A percentile compares a stretch with the other conserved stretches of the same genome.
Conservation (phyloP, 2,888 invertebrate genomes). For the Leptinotarsa tumamoca region DNA sequence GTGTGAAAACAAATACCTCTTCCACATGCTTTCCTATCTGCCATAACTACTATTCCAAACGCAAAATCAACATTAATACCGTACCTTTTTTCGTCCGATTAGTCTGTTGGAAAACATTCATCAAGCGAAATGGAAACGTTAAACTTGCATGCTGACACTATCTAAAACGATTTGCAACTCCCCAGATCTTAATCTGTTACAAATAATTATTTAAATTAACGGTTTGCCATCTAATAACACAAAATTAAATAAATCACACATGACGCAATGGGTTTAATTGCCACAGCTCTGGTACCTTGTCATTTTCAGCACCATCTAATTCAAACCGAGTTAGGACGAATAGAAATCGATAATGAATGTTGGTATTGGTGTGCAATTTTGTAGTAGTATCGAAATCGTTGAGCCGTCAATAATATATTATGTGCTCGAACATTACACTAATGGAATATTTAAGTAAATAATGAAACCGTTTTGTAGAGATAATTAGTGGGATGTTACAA, state of each 20-base stretch:
- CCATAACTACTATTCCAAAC: slow-evolving; percentile 12
- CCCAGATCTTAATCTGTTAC: slow-evolving; percentile 31
- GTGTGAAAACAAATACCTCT: slow-evolving; percentile 11
- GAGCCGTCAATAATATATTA: neutral
- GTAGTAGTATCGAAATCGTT: slow-evolving; percentile 3
- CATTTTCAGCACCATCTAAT: slow-evolving; percentile 25
- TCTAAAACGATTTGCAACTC: slow-evolving; percentile 33
- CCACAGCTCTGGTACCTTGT: slow-evolving; percentile 25
- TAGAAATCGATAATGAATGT: slow-evolving; percentile 19
- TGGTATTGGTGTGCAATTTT: slow-evolving; percentile 11
- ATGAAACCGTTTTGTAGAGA: neutral
- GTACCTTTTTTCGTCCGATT: slow-evolving; percentile 22
- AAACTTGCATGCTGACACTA: slow-evolving; percentile 33
- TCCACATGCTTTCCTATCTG: neutral
- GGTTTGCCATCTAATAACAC: slow-evolving; percentile 32
- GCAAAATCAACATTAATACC: slow-evolving; percentile 19
- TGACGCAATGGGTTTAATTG: slow-evolving; percentile 33
- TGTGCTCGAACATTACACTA: neutral
- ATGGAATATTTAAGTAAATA: neutral
- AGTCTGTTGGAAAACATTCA: slow-evolving; percentile 22
- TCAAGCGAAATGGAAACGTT: slow-evolving; percentile 31
- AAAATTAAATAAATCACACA: slow-evolving; percentile 35
- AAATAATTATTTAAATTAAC: slow-evolving; percentile 33
- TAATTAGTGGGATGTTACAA: too few species aligned
- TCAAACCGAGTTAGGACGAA: slow-evolving; percentile 6